Evolutionary conservation across 2,797 vertebrate species (phyloP).

Genomic region (Loris lydekkerianus): DNA sequence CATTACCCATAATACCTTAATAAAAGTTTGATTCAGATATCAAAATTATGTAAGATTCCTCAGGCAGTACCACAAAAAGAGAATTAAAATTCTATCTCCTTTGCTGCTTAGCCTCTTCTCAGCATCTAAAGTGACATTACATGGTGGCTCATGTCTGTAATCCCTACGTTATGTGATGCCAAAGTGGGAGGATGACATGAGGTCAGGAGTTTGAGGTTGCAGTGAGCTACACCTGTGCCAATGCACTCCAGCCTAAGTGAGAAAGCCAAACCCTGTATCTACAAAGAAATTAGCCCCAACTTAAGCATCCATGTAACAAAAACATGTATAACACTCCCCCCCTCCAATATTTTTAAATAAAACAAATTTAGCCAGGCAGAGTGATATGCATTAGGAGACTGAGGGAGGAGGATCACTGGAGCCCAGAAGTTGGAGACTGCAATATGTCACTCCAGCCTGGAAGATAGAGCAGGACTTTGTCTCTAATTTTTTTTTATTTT

Average conservation of each 20-base stretch:
- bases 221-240: background rate
- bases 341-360: background rate
- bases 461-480: background rate
- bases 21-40: background rate
- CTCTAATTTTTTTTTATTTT: background rate
- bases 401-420: background rate
- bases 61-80: background rate
- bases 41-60: constrained; percentile 45
- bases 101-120: background rate
- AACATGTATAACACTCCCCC: background rate
- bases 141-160: background rate
- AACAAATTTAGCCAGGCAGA: background rate
- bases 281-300: background rate
- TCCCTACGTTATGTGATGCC: background rate
- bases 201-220: background rate
- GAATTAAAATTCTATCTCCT: constrained; percentile 13
- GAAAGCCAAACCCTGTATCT: background rate
- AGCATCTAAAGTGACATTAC: background rate
- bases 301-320: background rate
- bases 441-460: background rate
- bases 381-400: background rate
- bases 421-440: background rate
- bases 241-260: background rate
- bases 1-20: background rate
- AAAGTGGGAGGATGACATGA: background rate